Evolutionary conservation across 2,113 vertebrate genomes (phyloP), one percentile per base, ranked within the genome.

Genomic region (Oreochromis aureus): DNA sequence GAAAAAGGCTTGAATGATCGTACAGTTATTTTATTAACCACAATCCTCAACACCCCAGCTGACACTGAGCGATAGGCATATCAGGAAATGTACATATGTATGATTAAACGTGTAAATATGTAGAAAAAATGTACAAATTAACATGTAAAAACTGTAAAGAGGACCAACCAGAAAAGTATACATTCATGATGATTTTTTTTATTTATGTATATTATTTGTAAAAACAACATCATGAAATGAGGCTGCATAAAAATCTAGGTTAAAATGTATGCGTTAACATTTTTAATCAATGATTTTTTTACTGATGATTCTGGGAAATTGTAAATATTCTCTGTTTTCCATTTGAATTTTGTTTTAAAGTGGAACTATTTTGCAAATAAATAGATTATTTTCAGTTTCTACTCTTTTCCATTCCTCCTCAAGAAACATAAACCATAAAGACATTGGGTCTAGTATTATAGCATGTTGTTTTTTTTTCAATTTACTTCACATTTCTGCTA

Each of bases 81-180:
- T 66, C 30, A 51, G 46, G 36, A 66, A 22, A 51, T 90, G 55
- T 85, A 85, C 13, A 87, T 78, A 76, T 88, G 54, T 76, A 41
- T 41, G 4, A 81, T 69, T 8, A 41, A 85, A 84, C 22, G 7
- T 88, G 87, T 92, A 85, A 87, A 85, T 87, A 79, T 86, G 80
- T 66, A 34, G 55, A 82, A 61, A n/a, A 51, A 63, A 73, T 1
- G 6, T 16, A 10, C 22, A 16, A 22, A 56, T 15, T 22, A 55
- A 55, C 53, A 22, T 55, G 24, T 30, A 48, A 51, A 78, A 78
- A 32, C 18, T 78, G 16, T 53, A 78, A 78, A 78, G 16, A 13
- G 4, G 16, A 19, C 32, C 46, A 53, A 78, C 27, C 16, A 53
- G 46, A n/a, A 32, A 76, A 76, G 71, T 32, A 53, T 30, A 8